Conservation (phyloP, 2,797 vertebrate genomes). For the Sarcophilus harrisii region DNA sequence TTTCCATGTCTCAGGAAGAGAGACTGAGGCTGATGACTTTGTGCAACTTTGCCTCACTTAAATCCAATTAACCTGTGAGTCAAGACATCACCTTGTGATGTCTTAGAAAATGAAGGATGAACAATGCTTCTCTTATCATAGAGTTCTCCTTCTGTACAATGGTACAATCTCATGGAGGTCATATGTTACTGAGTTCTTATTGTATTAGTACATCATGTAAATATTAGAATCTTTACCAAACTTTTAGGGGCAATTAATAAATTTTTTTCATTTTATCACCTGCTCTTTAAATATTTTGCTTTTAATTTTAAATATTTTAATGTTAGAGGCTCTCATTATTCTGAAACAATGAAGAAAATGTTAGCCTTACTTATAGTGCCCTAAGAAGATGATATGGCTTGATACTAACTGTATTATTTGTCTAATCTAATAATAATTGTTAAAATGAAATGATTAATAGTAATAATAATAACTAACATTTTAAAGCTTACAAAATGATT, state of each 20-base stretch:
- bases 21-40: background rate
- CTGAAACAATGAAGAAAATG: background rate
- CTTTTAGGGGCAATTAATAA: constrained; percentile 30
- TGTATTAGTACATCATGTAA: constrained; percentile 44
- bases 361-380: constrained; percentile 1
- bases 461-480: background rate
- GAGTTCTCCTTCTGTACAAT: background rate
- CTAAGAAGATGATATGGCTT: constrained; percentile 9
- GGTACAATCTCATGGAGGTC: background rate
- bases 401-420: background rate
- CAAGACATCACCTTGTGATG: too few relatives aligned
- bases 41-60: background rate
- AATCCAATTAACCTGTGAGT: background rate
- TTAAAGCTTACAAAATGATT: background rate
- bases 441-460: background rate
- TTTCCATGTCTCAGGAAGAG: background rate
- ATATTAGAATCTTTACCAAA: constrained; percentile 24
- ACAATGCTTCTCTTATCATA: background rate
- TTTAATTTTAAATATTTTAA: background rate
- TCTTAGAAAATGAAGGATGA: background rate
- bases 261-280: background rate
- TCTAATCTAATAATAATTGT: background rate
- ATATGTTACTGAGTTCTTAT: background rate
- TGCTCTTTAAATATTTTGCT: background rate
- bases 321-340: background rate